Conservation (phyloP, 2,113 vertebrate species). For the Chroicocephalus ridibundus region DNA sequence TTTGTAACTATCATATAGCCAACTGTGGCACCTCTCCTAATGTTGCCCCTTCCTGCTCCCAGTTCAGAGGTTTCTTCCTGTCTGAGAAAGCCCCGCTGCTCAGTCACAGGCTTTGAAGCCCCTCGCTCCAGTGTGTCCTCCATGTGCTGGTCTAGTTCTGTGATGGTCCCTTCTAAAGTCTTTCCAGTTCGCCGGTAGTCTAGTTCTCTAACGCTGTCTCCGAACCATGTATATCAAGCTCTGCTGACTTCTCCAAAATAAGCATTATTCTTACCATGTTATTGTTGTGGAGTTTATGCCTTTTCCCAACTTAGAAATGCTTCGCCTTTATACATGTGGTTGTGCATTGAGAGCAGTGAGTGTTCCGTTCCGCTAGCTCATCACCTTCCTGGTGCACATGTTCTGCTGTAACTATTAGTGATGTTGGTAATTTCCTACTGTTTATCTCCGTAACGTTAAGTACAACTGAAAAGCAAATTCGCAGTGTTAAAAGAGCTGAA, state of each 20-base stretch:
- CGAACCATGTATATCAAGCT: not conserved
- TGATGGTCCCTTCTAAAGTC: slow-evolving; percentile 79
- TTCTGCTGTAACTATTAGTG: not conserved
- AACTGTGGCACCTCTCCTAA: not conserved
- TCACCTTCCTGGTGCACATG: not conserved
- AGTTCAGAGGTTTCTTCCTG: slow-evolving; percentile 24
- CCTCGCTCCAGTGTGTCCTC: slow-evolving; percentile 26
- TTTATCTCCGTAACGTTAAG: not conserved
- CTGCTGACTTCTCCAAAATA: not conserved
- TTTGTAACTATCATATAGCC: not conserved
- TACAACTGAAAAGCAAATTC: not conserved
- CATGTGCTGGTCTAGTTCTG: slow-evolving; percentile 74
- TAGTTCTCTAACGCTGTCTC: slow-evolving; percentile 12
- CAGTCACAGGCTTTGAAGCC: not conserved
- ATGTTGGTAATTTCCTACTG: not conserved
- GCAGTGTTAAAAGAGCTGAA: not conserved
- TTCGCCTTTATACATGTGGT: not conserved
- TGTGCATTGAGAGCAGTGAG: not conserved
- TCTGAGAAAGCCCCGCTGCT: not conserved
- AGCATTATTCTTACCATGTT: not conserved
- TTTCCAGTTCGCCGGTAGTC: not conserved
- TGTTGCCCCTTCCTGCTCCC: not conserved
- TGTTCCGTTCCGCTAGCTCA: not conserved
- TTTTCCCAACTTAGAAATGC: slow-evolving; percentile 8
- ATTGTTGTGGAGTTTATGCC: not conserved